Percentiles rank a stretch among this genome's conserved stretches.
Evolutionary conservation across 37 sponge, comb jelly and placozoan species (phyloP).

Genomic region (Lycopodina hypogea): DNA sequence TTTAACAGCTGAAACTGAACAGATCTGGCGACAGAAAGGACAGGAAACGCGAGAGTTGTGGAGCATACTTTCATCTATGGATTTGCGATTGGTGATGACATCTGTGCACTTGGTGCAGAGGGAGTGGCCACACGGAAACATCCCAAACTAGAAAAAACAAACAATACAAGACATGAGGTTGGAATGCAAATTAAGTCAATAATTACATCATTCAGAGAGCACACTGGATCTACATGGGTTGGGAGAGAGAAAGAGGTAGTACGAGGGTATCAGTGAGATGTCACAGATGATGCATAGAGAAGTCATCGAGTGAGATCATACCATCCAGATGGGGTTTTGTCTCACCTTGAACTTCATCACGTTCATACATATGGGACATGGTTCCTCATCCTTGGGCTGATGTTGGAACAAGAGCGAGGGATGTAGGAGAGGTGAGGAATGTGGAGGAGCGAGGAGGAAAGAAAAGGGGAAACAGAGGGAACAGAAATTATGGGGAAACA

Average conservation of each 20-base stretch:
- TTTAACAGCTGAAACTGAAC: conserved; percentile 30
- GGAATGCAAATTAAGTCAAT: neutral
- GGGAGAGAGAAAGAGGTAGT: too few relatives aligned
- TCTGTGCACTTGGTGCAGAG: conserved; percentile 59
- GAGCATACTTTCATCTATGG: neutral
- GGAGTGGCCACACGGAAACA: conserved; percentile 79
- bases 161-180: neutral
- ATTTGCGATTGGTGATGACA: neutral
- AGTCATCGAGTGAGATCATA: too few relatives aligned
- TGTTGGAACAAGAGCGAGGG: neutral
- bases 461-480: neutral
- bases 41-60: conserved; percentile 8
- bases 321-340: neutral
- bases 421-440: too few relatives aligned
- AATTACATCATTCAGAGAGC: neutral
- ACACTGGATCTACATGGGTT: neutral
- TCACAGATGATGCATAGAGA: too few relatives aligned
- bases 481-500: too few relatives aligned
- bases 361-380: conserved; percentile 69
- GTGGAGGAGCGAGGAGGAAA: neutral
- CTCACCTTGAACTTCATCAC: conserved; percentile 51
- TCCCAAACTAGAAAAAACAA: conserved; percentile 51
- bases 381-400: conserved; percentile 29
- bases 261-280: too few relatives aligned
- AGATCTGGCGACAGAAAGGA: conserved; percentile 57